These are phyloP conservation scores for Nyctereutes procyonoides DNA, from an alignment of 2,113 vertebrate species.

Conservation along the genomic window DNA sequence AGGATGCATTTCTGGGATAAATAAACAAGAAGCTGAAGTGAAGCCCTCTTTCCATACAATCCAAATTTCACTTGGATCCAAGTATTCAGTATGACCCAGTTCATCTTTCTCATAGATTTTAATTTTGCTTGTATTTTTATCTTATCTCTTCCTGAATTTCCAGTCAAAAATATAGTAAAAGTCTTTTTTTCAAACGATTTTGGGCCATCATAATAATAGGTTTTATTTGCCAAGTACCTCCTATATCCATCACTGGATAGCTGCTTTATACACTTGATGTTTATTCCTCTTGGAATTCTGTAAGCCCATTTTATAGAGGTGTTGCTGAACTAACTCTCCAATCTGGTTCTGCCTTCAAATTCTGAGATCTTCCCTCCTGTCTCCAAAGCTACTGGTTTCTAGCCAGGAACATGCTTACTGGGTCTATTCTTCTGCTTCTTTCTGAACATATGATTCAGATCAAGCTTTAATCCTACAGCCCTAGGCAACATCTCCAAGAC, in stretches of 20 bases:
- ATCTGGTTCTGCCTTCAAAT: not conserved
- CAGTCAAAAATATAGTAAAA: not conserved
- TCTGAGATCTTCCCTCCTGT: not conserved
- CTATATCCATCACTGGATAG: not conserved
- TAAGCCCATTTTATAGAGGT: not conserved
- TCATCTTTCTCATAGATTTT: constrained; percentile 13
- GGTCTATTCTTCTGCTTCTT: not conserved
- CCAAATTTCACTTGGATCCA: not conserved
- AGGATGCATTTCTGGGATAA: not conserved
- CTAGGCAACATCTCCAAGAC: not conserved
- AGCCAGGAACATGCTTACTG: not conserved
- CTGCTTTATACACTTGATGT: not conserved
- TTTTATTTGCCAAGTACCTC: constrained; percentile 5
- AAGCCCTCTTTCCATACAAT: not conserved
- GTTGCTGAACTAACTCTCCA: not conserved
- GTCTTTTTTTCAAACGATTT: not conserved
- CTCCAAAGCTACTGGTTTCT: not conserved
- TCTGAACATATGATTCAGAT: not conserved
- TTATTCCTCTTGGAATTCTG: not conserved
- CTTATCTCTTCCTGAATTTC: not conserved
- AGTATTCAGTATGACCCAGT: not conserved
- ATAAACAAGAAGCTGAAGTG: constrained; percentile 17
- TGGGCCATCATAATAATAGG: not conserved
- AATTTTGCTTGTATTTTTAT: constrained; percentile 1
- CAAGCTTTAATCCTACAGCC: not conserved